phyloP scores from a whole-genome alignment of 2,888 invertebrate species.

The Epicampocera succincta region DNA sequence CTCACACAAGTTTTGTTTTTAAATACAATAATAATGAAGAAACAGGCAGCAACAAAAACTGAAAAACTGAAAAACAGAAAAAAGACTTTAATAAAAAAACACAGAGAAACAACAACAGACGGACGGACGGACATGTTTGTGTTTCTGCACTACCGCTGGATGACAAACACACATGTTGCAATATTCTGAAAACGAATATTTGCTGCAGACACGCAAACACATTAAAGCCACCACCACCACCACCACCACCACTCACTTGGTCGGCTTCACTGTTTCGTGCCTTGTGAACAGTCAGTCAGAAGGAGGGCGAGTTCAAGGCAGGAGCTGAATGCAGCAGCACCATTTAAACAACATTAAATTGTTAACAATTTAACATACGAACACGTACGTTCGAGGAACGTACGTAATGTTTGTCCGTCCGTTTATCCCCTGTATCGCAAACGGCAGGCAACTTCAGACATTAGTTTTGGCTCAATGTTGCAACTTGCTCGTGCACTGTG shows the following conservation, averaged over 20 bases:
- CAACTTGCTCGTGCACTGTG: slow-evolving; percentile 10
- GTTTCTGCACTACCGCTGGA: slow-evolving; percentile 4
- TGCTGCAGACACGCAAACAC: slow-evolving; percentile 57
- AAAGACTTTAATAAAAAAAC: slow-evolving; percentile 30
- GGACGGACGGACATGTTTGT: slow-evolving; percentile 22
- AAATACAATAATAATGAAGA: slow-evolving; percentile 37
- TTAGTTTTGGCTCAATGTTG: slow-evolving; percentile 39
- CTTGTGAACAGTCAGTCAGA: slow-evolving; percentile 31
- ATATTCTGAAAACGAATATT: slow-evolving; percentile 51
- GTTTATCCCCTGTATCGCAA: neutral
- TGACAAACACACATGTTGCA: slow-evolving; percentile 62
- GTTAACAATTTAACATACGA: slow-evolving; percentile 54
- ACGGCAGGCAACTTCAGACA: slow-evolving; percentile 19
- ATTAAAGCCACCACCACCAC: slow-evolving; percentile 42
- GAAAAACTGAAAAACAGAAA: neutral
- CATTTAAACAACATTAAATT: slow-evolving; percentile 51
- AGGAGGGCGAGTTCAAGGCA: slow-evolving; percentile 23
- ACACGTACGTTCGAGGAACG: slow-evolving; percentile 53
- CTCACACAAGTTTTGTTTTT: slow-evolving; percentile 24
- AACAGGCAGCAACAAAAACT: slow-evolving; percentile 24
- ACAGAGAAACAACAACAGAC: slow-evolving; percentile 28
- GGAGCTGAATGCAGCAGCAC: slow-evolving; percentile 14
- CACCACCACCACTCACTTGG: too few relatives aligned
- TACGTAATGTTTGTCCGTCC: neutral
- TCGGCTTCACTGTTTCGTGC: neutral